Evolutionary conservation across 2,888 invertebrate genomes (phyloP).

Genomic region (Hyposoter dolosus): DNA sequence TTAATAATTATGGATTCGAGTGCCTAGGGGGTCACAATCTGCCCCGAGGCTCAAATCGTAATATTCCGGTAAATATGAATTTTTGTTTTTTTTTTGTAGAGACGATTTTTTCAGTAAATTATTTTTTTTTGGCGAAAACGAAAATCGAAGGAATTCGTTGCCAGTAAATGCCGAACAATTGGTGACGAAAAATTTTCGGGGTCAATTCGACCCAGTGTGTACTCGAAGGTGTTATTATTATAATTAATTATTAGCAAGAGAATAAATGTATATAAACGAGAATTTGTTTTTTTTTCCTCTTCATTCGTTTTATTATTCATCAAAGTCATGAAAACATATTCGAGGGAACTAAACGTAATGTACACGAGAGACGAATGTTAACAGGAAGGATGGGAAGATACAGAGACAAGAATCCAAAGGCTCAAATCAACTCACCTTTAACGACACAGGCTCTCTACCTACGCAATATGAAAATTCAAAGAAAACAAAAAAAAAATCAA

Average conservation of each 20-base stretch:
- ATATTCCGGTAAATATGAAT: too few species aligned
- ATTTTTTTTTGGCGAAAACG: too few species aligned
- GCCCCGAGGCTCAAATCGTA: too few species aligned
- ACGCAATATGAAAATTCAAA: slow-evolving; percentile 67
- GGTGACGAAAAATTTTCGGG: too few species aligned
- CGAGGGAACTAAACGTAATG: slow-evolving; percentile 70
- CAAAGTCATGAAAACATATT: slow-evolving; percentile 73
- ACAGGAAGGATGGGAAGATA: slow-evolving; percentile 55
- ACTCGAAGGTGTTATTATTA: too few species aligned
- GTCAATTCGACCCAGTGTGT: too few species aligned
- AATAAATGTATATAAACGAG: slow-evolving; percentile 40
- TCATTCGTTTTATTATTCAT: slow-evolving; percentile 71
- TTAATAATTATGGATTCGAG: not conserved
- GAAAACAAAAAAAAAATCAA: not conserved
- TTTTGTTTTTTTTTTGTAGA: too few species aligned
- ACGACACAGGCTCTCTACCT: slow-evolving; percentile 66
- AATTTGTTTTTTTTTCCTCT: slow-evolving; percentile 63
- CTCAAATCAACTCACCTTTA: slow-evolving; percentile 77
- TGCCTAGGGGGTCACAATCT: too few species aligned
- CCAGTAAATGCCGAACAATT: too few species aligned
- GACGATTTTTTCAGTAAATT: too few species aligned
- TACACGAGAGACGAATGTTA: slow-evolving; percentile 64
- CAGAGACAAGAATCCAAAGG: slow-evolving; percentile 68
- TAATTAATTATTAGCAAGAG: not conserved
- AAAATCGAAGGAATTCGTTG: too few species aligned